Evolutionary conservation across 37 sponge, comb jelly and placozoan species (phyloP).

Genomic region (Agelas oroides): DNA sequence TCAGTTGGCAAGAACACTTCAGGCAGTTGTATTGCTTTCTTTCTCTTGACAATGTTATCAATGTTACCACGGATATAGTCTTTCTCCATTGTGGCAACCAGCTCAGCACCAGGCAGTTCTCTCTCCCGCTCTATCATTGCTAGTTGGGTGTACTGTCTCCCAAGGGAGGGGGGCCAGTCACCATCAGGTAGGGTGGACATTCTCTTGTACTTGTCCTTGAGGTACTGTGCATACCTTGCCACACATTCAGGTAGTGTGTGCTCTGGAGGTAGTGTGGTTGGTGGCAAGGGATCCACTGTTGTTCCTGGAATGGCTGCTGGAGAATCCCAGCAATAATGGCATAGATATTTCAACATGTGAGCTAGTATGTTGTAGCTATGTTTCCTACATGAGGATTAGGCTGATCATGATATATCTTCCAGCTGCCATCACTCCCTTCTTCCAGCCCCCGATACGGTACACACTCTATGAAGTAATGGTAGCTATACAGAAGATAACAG

Average conservation of each 20-base stretch:
- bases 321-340: no score
- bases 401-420: no score
- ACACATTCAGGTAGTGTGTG: not conserved
- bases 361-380: no score
- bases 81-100: not conserved
- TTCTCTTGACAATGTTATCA: slow-evolving; percentile 4
- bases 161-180: slow-evolving; percentile 11
- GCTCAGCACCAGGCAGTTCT: not conserved
- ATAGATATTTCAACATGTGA: no score
- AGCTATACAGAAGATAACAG: no score
- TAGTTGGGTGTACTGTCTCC: not conserved
- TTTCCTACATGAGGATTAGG: no score
- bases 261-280: not conserved
- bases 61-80: not conserved
- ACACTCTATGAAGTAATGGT: no score
- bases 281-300: no score
- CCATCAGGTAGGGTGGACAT: not conserved
- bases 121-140: not conserved
- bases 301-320: no score
- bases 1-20: not conserved
- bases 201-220: not conserved
- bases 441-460: no score
- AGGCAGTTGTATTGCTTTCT: not conserved
- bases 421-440: no score
- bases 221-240: not conserved